Conservation (phyloP, 2,797 vertebrate species). For the Pipistrellus pygmaeus region DNA sequence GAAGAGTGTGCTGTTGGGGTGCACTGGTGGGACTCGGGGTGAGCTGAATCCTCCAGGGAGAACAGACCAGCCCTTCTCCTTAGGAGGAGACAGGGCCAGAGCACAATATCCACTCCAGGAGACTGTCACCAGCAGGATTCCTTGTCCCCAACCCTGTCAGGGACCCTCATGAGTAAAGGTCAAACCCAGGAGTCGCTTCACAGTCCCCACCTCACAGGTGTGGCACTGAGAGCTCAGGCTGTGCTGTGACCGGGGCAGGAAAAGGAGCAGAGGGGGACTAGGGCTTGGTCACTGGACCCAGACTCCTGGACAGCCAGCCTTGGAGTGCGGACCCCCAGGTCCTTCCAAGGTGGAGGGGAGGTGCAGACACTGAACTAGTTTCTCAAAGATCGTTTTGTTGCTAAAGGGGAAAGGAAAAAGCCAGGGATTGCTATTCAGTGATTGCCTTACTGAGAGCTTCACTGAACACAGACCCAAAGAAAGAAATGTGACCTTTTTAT, state of each 20-base stretch:
- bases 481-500: not conserved
- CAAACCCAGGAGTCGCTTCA: not conserved
- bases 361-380: not conserved
- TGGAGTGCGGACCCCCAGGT: rapidly evolving
- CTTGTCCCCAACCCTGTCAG: not conserved
- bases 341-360: not conserved
- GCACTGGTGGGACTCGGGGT: not conserved
- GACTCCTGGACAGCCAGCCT: not conserved
- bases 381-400: not conserved
- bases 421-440: not conserved
- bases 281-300: not conserved
- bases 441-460: not conserved
- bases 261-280: not conserved
- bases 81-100: not conserved
- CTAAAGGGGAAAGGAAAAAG: not conserved
- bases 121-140: not conserved
- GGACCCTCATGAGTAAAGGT: not conserved
- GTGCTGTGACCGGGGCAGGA: not conserved
- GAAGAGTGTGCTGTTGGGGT: rapidly evolving
- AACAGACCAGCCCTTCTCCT: too few relatives aligned
- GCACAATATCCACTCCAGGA: rapidly evolving
- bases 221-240: rapidly evolving
- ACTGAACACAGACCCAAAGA: not conserved
- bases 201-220: not conserved
- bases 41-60: not conserved